A percentile compares a stretch with the other conserved stretches of the same genome.
Evolutionary conservation across 2,888 invertebrate genomes (phyloP).

Genomic region (Caenorhabditis plicata): DNA sequence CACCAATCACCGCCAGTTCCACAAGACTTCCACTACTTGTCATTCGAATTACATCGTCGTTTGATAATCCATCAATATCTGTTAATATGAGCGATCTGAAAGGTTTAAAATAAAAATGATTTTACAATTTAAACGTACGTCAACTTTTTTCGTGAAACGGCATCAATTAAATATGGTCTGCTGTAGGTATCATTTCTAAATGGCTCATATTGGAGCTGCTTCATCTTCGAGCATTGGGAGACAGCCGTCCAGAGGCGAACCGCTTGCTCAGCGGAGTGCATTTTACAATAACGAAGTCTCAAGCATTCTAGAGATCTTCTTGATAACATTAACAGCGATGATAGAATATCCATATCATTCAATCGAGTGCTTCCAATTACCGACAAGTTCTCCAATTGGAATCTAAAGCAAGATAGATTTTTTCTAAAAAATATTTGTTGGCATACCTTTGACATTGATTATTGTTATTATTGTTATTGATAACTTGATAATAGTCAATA

Average conservation of each 20-base stretch:
- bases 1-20: conserved; percentile 25
- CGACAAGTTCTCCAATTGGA: conserved; percentile 12
- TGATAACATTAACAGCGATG: conserved; percentile 4
- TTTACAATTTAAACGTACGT: conserved; percentile 2
- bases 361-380: conserved; percentile 8
- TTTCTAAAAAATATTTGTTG: background rate
- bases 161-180: conserved; percentile 13
- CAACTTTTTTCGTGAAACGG: conserved; percentile 4
- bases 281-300: conserved; percentile 5
- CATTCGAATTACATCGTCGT: conserved; percentile 11
- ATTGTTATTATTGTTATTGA: conserved; percentile 5
- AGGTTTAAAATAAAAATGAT: background rate
- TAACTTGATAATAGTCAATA: conserved; percentile 8
- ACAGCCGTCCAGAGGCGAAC: conserved; percentile 23
- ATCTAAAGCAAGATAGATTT: conserved; percentile 4
- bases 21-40: conserved; percentile 1
- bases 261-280: conserved; percentile 19
- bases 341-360: conserved; percentile 14
- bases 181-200: conserved; percentile 17
- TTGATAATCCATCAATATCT: conserved; percentile 13
- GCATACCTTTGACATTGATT: too few species aligned
- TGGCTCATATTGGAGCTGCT: conserved; percentile 29
- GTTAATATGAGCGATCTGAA: conserved; percentile 27
- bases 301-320: background rate
- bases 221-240: conserved; percentile 11